A percentile compares a stretch with the other conserved stretches of the same genome.
Conservation (phyloP, 1,140 invertebrate genomes). For the Geopemphigus sp. region DNA sequence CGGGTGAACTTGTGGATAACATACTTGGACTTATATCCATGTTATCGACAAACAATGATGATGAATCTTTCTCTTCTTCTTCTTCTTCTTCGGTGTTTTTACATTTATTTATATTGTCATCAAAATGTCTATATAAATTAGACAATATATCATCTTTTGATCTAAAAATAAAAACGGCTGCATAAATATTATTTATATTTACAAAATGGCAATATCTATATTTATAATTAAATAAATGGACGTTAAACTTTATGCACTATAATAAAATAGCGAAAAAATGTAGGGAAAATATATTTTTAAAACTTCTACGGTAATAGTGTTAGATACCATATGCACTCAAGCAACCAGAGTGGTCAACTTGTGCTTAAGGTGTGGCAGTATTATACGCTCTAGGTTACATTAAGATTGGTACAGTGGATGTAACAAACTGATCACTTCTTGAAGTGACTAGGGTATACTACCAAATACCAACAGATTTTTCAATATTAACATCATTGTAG, state of each 20-base stretch:
- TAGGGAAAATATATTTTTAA: too few species aligned
- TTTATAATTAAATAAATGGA: too few species aligned
- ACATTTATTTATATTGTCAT: neutral
- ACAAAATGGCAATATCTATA: neutral
- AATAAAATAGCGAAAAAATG: too few species aligned
- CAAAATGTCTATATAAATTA: constrained; percentile 29
- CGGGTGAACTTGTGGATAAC: constrained; percentile 29
- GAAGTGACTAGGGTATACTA: neutral
- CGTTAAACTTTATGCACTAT: too few species aligned
- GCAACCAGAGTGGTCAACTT: too few species aligned
- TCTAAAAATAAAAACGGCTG: neutral
- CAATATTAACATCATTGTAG: neutral
- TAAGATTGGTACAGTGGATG: too few species aligned
- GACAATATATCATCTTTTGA: constrained; percentile 29
- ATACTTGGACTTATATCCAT: constrained; percentile 45
- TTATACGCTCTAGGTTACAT: too few species aligned
- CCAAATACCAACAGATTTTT: neutral
- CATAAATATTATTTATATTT: neutral
- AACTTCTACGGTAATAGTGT: too few species aligned
- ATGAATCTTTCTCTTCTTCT: constrained; percentile 28
- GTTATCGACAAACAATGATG: neutral
- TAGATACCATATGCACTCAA: too few species aligned
- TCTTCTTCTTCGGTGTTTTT: constrained; percentile 10
- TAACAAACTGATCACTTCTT: neutral
- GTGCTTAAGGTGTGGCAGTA: too few species aligned